A percentile compares a stretch with the other conserved stretches of the same genome.
phyloP scores from a whole-genome alignment of 37 sponge, comb jelly and placozoan genomes.

The Petrosia ficiformis region DNA sequence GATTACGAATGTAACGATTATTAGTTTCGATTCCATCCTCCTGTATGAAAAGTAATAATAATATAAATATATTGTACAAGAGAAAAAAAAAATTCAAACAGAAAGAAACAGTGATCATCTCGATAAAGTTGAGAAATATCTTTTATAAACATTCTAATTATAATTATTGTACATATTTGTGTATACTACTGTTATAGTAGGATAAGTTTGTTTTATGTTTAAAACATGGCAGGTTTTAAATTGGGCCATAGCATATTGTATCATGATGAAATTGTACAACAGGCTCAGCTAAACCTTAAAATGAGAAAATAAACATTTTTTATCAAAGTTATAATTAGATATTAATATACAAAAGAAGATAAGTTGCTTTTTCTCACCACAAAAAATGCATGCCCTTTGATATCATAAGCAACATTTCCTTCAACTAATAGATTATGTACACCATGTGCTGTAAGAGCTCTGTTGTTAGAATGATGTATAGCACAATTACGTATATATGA shows the following conservation, averaged over 20 bases:
- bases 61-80: background rate
- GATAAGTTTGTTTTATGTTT: no score
- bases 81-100: no score
- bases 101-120: background rate
- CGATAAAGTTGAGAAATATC: background rate
- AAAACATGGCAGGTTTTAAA: no score
- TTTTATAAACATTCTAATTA: no score
- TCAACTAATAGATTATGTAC: constrained; percentile 79
- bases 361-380: constrained; percentile 50
- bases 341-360: no score
- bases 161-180: no score
- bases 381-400: constrained; percentile 92
- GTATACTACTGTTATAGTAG: no score
- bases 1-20: constrained; percentile 68
- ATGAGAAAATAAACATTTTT: background rate
- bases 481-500: constrained; percentile 78
- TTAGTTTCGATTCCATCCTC: constrained; percentile 91
- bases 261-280: no score
- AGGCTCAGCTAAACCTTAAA: no score
- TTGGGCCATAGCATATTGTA: no score
- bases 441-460: constrained; percentile 91
- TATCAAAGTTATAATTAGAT: background rate
- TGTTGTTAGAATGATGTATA: constrained; percentile 87
- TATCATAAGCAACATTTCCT: constrained; percentile 87
- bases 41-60: constrained; percentile 10